Evolutionary conservation across 92 coral and sea anemone species (phyloP).

Genomic region (Zoanthus gigantus): DNA sequence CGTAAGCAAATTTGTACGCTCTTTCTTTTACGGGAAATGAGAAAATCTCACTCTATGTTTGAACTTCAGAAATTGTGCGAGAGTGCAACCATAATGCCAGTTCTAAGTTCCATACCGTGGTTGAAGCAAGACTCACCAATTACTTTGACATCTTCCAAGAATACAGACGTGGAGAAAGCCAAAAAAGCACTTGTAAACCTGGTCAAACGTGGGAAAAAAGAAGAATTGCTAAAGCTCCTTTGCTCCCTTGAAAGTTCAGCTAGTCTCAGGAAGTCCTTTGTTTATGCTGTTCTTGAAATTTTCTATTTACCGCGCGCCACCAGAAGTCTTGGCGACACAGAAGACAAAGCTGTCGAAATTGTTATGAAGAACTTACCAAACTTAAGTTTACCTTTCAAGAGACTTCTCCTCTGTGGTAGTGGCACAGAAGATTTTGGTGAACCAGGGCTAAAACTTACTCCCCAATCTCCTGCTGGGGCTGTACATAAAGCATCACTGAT

Average conservation of each 20-base stretch:
- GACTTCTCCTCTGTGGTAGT: constrained; percentile 66
- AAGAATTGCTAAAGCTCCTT: constrained; percentile 48
- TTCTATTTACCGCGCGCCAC: constrained; percentile 82
- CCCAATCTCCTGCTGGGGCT: constrained; percentile 70
- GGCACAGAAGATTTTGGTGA: constrained; percentile 72
- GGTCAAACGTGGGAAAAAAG: constrained; percentile 32
- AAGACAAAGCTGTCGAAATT: constrained; percentile 71
- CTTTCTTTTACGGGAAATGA: constrained; percentile 82
- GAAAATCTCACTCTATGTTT: constrained; percentile 63
- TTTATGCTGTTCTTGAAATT: constrained; percentile 64
- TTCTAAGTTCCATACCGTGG: constrained; percentile 60
- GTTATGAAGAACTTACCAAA: constrained; percentile 22
- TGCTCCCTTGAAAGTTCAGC: constrained; percentile 47
- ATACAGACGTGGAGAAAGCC: constrained; percentile 25
- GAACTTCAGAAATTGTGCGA: constrained; percentile 71
- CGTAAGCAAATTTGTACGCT: constrained; percentile 26
- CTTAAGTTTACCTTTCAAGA: constrained; percentile 52
- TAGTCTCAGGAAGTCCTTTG: constrained; percentile 60
- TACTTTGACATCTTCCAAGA: background rate
- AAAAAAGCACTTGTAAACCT: constrained; percentile 68
- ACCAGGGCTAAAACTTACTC: constrained; percentile 68
- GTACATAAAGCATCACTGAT: constrained; percentile 80
- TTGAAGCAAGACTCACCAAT: constrained; percentile 14
- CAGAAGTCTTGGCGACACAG: constrained; percentile 78
- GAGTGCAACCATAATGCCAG: constrained; percentile 61